phyloP scores from a whole-genome alignment of 2,113 vertebrate genomes.

The Mionectes macconnelli region DNA sequence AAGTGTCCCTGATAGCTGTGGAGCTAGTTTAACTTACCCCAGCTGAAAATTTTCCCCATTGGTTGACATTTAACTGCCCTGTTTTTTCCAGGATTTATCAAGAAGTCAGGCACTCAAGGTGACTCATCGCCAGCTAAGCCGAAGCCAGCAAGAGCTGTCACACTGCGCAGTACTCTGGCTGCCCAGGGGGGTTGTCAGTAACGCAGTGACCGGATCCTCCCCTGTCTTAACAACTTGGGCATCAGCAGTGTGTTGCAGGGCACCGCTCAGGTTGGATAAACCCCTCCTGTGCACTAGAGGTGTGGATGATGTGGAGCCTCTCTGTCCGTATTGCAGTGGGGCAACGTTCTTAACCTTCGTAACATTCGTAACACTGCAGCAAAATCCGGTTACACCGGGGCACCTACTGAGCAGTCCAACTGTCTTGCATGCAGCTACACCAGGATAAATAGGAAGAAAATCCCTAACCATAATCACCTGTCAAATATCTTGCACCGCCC shows the following conservation, averaged over 20 bases:
- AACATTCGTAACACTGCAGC: accelerated
- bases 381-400: not conserved
- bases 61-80: constrained; percentile 38
- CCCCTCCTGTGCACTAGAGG: not conserved
- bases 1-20: not conserved
- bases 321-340: not conserved
- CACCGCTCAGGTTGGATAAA: not conserved
- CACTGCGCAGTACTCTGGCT: accelerated
- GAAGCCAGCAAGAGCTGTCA: not conserved
- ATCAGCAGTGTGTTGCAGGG: not conserved
- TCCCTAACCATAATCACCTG: not conserved
- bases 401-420: accelerated
- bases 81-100: not conserved
- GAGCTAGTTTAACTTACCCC: not conserved
- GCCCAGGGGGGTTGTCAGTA: not conserved
- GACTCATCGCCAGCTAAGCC: not conserved
- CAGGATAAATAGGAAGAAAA: not conserved
- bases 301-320: not conserved
- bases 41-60: not conserved
- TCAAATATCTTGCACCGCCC: not conserved
- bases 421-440: not conserved
- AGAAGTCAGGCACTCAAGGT: constrained; percentile 8
- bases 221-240: not conserved
- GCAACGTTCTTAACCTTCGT: not conserved
- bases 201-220: not conserved